Conservation (phyloP, 2,113 vertebrate genomes). For the Ariopsis seemanni region DNA sequence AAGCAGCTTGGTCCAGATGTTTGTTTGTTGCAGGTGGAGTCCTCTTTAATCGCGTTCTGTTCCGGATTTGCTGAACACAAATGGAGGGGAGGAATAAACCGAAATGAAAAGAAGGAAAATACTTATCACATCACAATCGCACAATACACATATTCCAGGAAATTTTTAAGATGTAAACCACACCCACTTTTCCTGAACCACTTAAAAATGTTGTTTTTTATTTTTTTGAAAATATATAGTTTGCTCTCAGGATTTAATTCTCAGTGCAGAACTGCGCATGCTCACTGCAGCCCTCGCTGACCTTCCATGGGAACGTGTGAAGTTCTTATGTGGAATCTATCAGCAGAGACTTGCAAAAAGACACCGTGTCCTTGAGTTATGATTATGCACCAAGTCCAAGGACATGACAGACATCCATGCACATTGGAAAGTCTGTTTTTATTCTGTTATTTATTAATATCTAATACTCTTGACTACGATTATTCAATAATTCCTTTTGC, state of each 20-base stretch:
- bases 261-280: not conserved
- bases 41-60: slow-evolving; percentile 30
- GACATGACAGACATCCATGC: not conserved
- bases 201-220: not conserved
- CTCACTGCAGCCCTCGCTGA: not conserved
- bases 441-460: not conserved
- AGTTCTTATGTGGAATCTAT: not conserved
- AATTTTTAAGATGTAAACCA: not conserved
- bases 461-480: not conserved
- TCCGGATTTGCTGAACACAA: slow-evolving; percentile 12
- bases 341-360: not conserved
- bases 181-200: not conserved
- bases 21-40: slow-evolving; percentile 15
- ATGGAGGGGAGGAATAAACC: not conserved
- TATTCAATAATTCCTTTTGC: not conserved
- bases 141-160: not conserved
- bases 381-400: not conserved
- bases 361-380: not conserved
- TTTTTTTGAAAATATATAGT: not conserved
- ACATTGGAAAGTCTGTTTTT: not conserved
- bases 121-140: not conserved
- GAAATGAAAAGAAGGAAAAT: slow-evolving; percentile 20
- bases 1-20: slow-evolving; percentile 35
- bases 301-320: not conserved
- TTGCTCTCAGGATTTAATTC: not conserved